Evolutionary conservation across 2,113 vertebrate species (phyloP).

Genomic region (Nerophis ophidion): DNA sequence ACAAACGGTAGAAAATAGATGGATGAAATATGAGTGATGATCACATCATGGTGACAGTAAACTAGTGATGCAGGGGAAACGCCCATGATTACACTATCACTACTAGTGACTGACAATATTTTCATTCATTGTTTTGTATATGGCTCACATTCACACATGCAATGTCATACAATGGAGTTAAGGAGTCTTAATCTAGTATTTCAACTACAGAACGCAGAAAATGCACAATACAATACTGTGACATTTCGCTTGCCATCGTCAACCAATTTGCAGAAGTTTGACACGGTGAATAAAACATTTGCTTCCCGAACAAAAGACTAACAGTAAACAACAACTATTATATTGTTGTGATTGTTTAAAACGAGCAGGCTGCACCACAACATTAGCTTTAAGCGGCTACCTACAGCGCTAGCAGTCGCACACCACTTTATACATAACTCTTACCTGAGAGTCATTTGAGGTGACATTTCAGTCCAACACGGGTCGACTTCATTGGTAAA

Average conservation of each 20-base stretch:
- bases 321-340: neutral
- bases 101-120: too few relatives aligned
- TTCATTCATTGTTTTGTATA: too few relatives aligned
- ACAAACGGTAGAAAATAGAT: too few relatives aligned
- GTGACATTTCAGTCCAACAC: conserved; percentile 8
- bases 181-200: too few relatives aligned
- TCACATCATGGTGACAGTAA: conserved; percentile 15
- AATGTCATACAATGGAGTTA: too few relatives aligned
- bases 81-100: too few relatives aligned
- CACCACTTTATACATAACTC: conserved; percentile 12
- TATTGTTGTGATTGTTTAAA: conserved; percentile 2
- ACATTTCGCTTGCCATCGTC: neutral
- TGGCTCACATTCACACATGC: too few relatives aligned
- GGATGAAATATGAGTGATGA: conserved; percentile 1
- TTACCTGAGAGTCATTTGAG: conserved; percentile 52
- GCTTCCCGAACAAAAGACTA: neutral
- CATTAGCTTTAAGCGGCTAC: conserved; percentile 42
- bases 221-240: too few relatives aligned
- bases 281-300: neutral
- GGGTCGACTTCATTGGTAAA: neutral
- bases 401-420: conserved; percentile 8
- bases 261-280: conserved; percentile 4
- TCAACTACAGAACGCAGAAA: neutral
- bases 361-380: conserved; percentile 2
- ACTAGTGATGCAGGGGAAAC: conserved; percentile 12